phyloP scores from a whole-genome alignment of 2,113 vertebrate species.

The Archilochus colubris region DNA sequence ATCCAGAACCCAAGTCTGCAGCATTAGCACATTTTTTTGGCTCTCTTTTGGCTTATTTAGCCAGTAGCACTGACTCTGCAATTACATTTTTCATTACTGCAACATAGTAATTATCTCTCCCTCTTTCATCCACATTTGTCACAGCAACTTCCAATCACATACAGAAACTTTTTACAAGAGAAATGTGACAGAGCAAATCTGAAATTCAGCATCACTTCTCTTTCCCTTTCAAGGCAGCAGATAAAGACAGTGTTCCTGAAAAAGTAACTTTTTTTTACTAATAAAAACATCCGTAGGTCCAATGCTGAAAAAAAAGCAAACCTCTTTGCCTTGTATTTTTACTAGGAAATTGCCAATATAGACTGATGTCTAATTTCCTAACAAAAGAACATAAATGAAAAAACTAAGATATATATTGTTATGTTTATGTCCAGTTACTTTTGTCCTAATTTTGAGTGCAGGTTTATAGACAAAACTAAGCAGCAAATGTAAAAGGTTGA shows the following conservation, averaged over 20 bases:
- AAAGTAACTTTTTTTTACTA: background rate
- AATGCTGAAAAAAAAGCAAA: background rate
- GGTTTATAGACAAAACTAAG: background rate
- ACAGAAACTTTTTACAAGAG: background rate
- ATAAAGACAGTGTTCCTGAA: background rate
- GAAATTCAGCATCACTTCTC: background rate
- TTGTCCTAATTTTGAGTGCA: background rate
- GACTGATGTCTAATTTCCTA: background rate
- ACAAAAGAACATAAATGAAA: background rate
- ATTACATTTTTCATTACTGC: slow-evolving; percentile 5
- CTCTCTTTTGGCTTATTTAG: slow-evolving; percentile 7
- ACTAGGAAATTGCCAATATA: background rate
- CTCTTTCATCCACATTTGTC: slow-evolving; percentile 10
- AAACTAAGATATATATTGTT: background rate
- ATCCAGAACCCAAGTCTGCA: background rate
- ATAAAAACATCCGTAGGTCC: background rate
- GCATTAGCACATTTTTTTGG: background rate
- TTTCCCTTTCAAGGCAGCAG: background rate
- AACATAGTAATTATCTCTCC: slow-evolving; percentile 23
- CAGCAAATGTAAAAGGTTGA: background rate
- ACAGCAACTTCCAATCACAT: background rate
- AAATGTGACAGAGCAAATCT: background rate
- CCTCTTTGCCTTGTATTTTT: background rate
- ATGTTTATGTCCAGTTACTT: background rate
- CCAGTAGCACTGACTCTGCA: slow-evolving; percentile 26